Percentiles rank a stretch among this genome's conserved stretches.
Conservation (phyloP, 1,140 invertebrate species). For the Leucophenga varia region DNA sequence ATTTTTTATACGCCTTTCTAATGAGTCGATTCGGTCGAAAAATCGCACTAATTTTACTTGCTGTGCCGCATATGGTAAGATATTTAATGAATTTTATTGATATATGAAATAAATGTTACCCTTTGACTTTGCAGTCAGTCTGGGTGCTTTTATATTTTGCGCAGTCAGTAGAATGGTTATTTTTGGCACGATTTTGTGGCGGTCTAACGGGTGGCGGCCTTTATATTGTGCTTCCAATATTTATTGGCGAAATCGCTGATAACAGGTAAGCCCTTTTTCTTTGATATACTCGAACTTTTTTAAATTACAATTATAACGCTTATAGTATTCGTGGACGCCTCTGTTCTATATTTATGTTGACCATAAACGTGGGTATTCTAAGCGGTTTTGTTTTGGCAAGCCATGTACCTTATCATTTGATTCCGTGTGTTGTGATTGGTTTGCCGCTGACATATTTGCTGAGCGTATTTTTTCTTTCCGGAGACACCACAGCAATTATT, state of each 20-base stretch:
- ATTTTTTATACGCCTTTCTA: slow-evolving; percentile 44
- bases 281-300: background rate
- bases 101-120: background rate
- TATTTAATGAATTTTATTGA: background rate
- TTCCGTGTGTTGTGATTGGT: slow-evolving; percentile 57
- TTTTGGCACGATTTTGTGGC: slow-evolving; percentile 54
- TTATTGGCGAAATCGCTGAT: slow-evolving; percentile 57
- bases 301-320: background rate
- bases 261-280: slow-evolving; percentile 27
- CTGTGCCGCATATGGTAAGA: slow-evolving; percentile 40
- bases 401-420: slow-evolving; percentile 54
- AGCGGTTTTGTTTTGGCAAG: slow-evolving; percentile 59
- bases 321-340: slow-evolving; percentile 56
- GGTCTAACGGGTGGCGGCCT: slow-evolving; percentile 56
- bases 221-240: slow-evolving; percentile 57
- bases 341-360: slow-evolving; percentile 59
- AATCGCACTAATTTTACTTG: slow-evolving; percentile 28
- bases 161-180: slow-evolving; percentile 40
- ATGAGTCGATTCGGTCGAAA: slow-evolving; percentile 49
- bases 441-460: slow-evolving; percentile 56
- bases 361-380: slow-evolving; percentile 59
- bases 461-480: slow-evolving; percentile 58
- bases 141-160: slow-evolving; percentile 56
- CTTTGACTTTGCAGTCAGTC: slow-evolving; percentile 24
- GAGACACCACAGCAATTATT: slow-evolving; percentile 60